These are phyloP conservation scores for Alouatta caraya DNA, from an alignment of 2,797 vertebrate genomes.

Conservation along the genomic window DNA sequence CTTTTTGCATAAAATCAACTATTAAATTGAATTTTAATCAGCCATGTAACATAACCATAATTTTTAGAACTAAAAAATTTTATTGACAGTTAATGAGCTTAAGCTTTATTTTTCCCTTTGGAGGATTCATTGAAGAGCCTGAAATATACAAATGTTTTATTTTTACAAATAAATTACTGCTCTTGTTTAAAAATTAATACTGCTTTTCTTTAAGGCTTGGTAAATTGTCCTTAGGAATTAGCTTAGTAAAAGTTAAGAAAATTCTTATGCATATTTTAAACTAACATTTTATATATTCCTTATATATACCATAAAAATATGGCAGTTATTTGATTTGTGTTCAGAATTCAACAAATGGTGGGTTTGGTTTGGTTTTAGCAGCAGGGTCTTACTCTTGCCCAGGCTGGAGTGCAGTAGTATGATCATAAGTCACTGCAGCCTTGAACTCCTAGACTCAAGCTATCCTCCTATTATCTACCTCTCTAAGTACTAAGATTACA, in stretches of 20 bases:
- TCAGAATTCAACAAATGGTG: slow-evolving; percentile 9
- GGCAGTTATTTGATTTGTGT: neutral
- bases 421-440: neutral
- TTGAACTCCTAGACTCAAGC: neutral
- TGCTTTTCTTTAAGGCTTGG: neutral
- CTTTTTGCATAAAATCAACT: neutral
- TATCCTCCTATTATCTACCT: neutral
- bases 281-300: slow-evolving; percentile 25
- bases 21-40: neutral
- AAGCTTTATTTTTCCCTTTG: neutral
- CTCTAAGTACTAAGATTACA: neutral
- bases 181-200: neutral
- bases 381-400: neutral
- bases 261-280: neutral
- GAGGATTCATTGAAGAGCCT: neutral
- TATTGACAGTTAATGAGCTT: neutral
- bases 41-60: neutral
- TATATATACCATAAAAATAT: slow-evolving; percentile 4
- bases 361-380: neutral
- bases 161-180: slow-evolving; percentile 4
- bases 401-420: neutral
- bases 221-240: slow-evolving; percentile 41
- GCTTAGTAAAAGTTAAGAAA: slow-evolving; percentile 32
- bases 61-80: slow-evolving; percentile 20
- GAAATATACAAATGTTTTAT: neutral